These are phyloP conservation scores for Alethe diademata DNA, from an alignment of 2,113 vertebrate genomes.

Conservation along the genomic window DNA sequence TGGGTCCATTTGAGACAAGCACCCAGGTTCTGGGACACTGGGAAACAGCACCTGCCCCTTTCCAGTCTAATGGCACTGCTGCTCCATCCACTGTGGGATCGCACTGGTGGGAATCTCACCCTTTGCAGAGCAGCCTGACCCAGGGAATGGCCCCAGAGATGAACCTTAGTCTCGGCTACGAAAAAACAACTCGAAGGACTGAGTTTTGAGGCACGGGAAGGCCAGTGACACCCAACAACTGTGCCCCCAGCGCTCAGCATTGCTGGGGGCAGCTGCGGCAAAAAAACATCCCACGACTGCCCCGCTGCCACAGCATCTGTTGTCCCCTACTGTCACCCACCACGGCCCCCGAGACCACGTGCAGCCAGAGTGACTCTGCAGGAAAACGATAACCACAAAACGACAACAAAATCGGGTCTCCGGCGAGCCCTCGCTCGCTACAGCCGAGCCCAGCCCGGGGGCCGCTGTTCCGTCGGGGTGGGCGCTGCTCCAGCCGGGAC, in stretches of 20 bases:
- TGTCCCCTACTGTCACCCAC: neutral
- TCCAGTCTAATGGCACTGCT: neutral
- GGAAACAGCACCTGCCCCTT: neutral
- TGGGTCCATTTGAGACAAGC: neutral
- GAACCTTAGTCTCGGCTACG: neutral
- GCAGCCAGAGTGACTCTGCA: constrained; percentile 15
- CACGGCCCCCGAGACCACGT: neutral
- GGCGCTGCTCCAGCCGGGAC: neutral
- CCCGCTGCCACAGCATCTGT: neutral
- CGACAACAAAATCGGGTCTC: neutral
- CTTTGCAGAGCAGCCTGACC: neutral
- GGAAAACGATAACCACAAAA: neutral
- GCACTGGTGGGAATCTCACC: neutral
- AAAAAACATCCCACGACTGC: neutral
- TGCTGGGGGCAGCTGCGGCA: neutral
- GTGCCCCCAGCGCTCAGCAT: rapidly evolving
- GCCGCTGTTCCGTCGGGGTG: rapidly evolving
- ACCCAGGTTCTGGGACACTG: neutral
- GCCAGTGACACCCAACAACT: neutral
- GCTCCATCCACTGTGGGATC: neutral
- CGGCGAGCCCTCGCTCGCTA: rapidly evolving
- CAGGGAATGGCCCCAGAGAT: rapidly evolving
- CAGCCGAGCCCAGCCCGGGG: neutral
- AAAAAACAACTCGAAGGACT: neutral
- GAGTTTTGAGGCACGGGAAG: neutral